A percentile compares a stretch with the other conserved stretches of the same genome.
These are phyloP conservation scores for Stichodactyla helianthus DNA, from an alignment of 64 coral and sea anemone genomes.

Conservation along the genomic window DNA sequence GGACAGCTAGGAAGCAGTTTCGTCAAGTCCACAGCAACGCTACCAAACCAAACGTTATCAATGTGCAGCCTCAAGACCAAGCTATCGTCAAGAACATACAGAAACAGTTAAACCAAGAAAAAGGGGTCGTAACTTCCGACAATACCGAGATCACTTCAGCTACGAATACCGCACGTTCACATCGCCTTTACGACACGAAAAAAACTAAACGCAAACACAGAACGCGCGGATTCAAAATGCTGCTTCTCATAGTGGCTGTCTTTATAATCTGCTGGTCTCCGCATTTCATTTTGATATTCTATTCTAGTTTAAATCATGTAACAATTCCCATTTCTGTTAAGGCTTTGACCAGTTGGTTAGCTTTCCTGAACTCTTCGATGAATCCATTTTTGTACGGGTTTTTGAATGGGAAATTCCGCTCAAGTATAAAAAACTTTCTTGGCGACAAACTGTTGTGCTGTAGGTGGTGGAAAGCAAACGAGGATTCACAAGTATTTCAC, in stretches of 20 bases:
- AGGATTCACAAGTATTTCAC: slow-evolving; percentile 27
- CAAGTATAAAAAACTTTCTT: slow-evolving; percentile 45
- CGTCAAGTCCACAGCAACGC: slow-evolving; percentile 64
- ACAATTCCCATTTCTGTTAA: slow-evolving; percentile 57
- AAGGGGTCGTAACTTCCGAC: slow-evolving; percentile 2
- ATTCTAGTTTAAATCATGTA: slow-evolving; percentile 49
- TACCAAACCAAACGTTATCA: slow-evolving; percentile 9
- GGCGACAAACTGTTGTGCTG: slow-evolving; percentile 58
- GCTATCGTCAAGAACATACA: not conserved
- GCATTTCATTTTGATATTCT: slow-evolving; percentile 87
- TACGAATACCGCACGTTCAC: slow-evolving; percentile 43
- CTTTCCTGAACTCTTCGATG: slow-evolving; percentile 74
- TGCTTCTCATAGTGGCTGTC: slow-evolving; percentile 65
- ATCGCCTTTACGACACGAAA: slow-evolving; percentile 3
- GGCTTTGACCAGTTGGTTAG: slow-evolving; percentile 52
- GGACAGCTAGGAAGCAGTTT: slow-evolving; percentile 72
- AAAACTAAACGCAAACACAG: slow-evolving; percentile 31
- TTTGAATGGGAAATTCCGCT: slow-evolving; percentile 72
- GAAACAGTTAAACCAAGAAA: not conserved
- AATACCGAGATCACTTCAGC: slow-evolving; percentile 74
- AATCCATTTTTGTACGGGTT: slow-evolving; percentile 90
- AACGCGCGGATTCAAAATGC: slow-evolving; percentile 68
- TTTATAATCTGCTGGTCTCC: slow-evolving; percentile 89
- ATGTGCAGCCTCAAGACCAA: slow-evolving; percentile 9
- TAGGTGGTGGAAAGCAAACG: slow-evolving; percentile 1